Percentiles rank a stretch among this genome's conserved stretches.
phyloP scores from a whole-genome alignment of 1,140 invertebrate genomes.

The Drosophila bocqueti region DNA sequence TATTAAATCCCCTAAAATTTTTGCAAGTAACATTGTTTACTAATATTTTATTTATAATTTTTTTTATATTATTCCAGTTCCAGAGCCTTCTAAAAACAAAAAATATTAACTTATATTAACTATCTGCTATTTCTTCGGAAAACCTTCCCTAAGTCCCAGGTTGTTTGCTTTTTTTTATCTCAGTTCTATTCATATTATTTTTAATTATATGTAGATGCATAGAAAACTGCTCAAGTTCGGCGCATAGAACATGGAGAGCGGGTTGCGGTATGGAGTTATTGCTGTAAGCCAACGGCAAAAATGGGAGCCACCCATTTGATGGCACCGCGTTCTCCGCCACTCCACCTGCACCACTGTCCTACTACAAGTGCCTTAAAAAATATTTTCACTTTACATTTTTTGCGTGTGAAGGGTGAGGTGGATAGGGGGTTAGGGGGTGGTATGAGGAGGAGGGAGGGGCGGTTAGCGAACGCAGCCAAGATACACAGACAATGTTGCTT shows the following conservation, averaged over 20 bases:
- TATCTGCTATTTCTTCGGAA: background rate
- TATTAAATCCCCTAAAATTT: too few relatives aligned
- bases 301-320: constrained; percentile 35
- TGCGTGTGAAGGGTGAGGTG: constrained; percentile 62
- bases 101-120: background rate
- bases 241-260: constrained; percentile 17
- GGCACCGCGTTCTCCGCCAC: background rate
- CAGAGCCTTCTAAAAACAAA: too few relatives aligned
- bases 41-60: background rate
- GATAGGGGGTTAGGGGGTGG: constrained; percentile 19
- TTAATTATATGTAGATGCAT: constrained; percentile 68
- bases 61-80: background rate
- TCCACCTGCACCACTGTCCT: constrained; percentile 6
- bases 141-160: constrained; percentile 19
- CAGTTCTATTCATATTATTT: constrained; percentile 45
- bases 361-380: constrained; percentile 68
- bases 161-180: constrained; percentile 17
- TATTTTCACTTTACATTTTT: constrained; percentile 79
- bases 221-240: constrained; percentile 72
- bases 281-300: constrained; percentile 37
- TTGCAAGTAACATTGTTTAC: too few relatives aligned
- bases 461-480: constrained; percentile 36
- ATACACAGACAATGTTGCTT: constrained; percentile 79
- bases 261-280: background rate
- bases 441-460: background rate